Evolutionary conservation across 2,888 invertebrate genomes (phyloP).

Genomic region (Dryobotodes eremita): DNA sequence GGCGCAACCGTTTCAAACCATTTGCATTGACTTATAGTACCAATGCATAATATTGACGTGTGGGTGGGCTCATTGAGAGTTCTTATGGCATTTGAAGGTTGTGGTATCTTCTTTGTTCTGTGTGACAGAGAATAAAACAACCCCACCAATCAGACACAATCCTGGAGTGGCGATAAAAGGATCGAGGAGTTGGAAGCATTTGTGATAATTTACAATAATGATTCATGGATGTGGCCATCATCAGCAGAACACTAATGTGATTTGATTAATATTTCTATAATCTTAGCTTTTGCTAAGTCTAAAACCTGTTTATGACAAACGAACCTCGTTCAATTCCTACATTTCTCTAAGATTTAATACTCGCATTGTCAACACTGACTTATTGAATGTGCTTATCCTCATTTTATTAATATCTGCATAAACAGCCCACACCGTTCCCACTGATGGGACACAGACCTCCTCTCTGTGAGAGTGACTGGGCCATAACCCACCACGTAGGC

Average conservation of each 20-base stretch:
- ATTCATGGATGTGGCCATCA: not conserved
- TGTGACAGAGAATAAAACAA: not conserved
- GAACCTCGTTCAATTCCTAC: not conserved
- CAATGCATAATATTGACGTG: not conserved
- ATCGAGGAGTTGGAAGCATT: not conserved
- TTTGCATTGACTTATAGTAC: constrained; percentile 9
- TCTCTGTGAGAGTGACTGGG: too few relatives aligned
- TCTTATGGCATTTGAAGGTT: not conserved
- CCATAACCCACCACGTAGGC: too few relatives aligned
- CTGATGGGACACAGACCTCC: too few relatives aligned
- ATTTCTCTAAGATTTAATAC: not conserved
- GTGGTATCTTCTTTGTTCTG: not conserved
- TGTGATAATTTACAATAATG: not conserved
- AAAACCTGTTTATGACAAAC: too few relatives aligned
- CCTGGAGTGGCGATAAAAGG: not conserved
- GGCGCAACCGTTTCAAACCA: constrained; percentile 24
- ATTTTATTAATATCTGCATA: not conserved
- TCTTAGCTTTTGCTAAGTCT: too few relatives aligned
- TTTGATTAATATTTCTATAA: not conserved
- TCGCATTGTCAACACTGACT: not conserved
- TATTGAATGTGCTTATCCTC: not conserved
- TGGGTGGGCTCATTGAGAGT: constrained; percentile 11
- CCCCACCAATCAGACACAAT: not conserved
- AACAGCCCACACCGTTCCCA: too few relatives aligned
- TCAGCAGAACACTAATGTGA: not conserved